Percentiles rank a stretch among this genome's conserved stretches.
Evolutionary conservation across 2,888 invertebrate genomes (phyloP).

Genomic region (Agriopis aurantiaria): DNA sequence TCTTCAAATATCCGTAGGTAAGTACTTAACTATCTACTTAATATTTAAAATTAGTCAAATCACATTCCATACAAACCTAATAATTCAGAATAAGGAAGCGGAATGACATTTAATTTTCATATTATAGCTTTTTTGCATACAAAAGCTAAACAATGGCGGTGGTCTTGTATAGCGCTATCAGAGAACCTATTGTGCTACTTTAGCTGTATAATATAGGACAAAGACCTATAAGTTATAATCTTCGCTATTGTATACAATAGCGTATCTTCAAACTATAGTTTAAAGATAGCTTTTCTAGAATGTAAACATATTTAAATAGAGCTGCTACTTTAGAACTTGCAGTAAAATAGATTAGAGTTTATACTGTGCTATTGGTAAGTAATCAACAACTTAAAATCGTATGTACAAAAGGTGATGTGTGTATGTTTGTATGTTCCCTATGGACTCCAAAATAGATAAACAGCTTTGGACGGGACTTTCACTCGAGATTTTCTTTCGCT

Average conservation of each 20-base stretch:
- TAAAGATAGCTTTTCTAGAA: conserved; percentile 62
- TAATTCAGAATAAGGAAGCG: background rate
- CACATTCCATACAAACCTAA: too few relatives aligned
- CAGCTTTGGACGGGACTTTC: too few relatives aligned
- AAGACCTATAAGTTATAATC: conserved; percentile 39
- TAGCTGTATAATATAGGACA: conserved; percentile 20
- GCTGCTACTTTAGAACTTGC: conserved; percentile 45
- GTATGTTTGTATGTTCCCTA: too few relatives aligned
- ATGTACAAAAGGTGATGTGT: too few relatives aligned
- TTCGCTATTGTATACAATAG: conserved; percentile 20
- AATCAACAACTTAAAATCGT: too few relatives aligned
- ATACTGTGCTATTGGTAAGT: too few relatives aligned
- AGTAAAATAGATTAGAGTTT: too few relatives aligned
- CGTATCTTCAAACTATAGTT: background rate
- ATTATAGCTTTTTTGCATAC: conserved; percentile 62
- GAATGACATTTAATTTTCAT: conserved; percentile 67
- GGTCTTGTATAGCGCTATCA: conserved; percentile 66
- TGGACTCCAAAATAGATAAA: too few relatives aligned
- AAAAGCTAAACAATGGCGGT: conserved; percentile 67
- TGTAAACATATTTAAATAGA: conserved; percentile 75
- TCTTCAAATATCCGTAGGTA: too few relatives aligned
- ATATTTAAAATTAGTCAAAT: too few relatives aligned
- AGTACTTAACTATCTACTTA: too few relatives aligned
- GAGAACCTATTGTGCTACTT: conserved; percentile 58
- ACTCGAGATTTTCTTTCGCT: too few relatives aligned